These are phyloP conservation scores for Melanocharis versteri DNA, from an alignment of 2,113 vertebrate genomes.

Conservation along the genomic window DNA sequence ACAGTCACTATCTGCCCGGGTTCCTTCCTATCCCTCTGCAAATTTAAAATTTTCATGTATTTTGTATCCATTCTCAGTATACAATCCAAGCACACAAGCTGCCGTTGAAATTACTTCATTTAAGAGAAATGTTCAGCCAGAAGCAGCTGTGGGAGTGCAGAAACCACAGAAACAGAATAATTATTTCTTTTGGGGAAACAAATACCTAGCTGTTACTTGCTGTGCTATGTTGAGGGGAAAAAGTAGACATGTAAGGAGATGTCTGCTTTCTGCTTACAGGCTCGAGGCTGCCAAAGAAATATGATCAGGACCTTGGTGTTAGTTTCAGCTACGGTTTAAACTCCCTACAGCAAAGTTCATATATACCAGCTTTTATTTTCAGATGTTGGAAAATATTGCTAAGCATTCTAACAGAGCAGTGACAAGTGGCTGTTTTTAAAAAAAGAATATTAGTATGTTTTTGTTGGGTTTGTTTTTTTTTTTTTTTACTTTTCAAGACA, in stretches of 20 bases:
- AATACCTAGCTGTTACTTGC: constrained; percentile 9
- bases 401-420: background rate
- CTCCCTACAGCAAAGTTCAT: background rate
- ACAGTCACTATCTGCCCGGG: background rate
- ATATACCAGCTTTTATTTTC: background rate
- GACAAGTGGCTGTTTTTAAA: background rate
- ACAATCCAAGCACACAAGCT: background rate
- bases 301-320: background rate
- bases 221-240: background rate
- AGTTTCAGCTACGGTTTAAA: background rate
- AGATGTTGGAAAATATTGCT: background rate
- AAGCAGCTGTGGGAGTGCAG: background rate
- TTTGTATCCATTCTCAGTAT: background rate
- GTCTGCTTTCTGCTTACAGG: constrained; percentile 11
- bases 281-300: background rate
- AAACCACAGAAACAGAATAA: background rate
- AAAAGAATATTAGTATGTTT: background rate
- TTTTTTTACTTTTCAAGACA: background rate
- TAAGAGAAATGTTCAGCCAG: constrained; percentile 1
- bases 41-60: background rate
- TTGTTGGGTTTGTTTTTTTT: too few relatives aligned
- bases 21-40: background rate
- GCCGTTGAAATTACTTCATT: background rate
- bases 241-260: background rate
- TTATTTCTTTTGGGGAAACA: background rate